Conservation (phyloP, 2,113 vertebrate species). For the Xyrauchen texanus region DNA sequence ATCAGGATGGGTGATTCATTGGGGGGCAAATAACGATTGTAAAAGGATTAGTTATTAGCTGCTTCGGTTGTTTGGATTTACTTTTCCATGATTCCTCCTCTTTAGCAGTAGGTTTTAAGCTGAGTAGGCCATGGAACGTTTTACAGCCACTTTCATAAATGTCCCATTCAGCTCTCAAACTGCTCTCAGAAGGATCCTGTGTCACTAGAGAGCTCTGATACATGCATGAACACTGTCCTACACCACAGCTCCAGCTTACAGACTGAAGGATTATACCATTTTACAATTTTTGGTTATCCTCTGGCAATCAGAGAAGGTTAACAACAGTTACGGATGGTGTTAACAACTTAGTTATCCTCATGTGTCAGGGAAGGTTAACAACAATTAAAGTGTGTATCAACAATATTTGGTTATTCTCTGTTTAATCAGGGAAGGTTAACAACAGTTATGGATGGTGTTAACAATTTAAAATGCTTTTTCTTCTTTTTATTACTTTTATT, state of each 20-base stretch:
- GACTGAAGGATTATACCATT: background rate
- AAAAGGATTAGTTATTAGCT: slow-evolving; percentile 20
- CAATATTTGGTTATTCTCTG: too few relatives aligned
- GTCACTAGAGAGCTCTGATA: slow-evolving; percentile 33
- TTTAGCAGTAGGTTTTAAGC: slow-evolving; percentile 5
- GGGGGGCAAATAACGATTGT: slow-evolving; percentile 10
- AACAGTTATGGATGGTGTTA: too few relatives aligned
- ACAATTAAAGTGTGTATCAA: too few relatives aligned
- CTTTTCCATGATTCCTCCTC: slow-evolving; percentile 49
- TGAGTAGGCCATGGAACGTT: slow-evolving; percentile 45
- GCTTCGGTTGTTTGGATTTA: slow-evolving; percentile 38
- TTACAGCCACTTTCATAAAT: slow-evolving; percentile 50
- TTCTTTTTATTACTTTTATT: too few relatives aligned
- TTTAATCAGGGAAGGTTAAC: too few relatives aligned
- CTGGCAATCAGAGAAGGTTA: too few relatives aligned
- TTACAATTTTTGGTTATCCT: too few relatives aligned
- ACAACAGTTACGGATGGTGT: too few relatives aligned
- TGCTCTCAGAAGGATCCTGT: slow-evolving; percentile 50
- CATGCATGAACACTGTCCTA: slow-evolving; percentile 29
- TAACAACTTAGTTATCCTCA: too few relatives aligned
- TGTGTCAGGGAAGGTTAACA: too few relatives aligned
- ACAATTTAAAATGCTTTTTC: too few relatives aligned
- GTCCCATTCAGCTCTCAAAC: slow-evolving; percentile 50
- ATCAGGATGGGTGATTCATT: slow-evolving; percentile 23
- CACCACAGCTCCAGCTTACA: background rate